A percentile compares a stretch with the other conserved stretches of the same genome.
These are phyloP conservation scores for Tadarida brasiliensis DNA, from an alignment of 2,797 vertebrate species.

Conservation along the genomic window DNA sequence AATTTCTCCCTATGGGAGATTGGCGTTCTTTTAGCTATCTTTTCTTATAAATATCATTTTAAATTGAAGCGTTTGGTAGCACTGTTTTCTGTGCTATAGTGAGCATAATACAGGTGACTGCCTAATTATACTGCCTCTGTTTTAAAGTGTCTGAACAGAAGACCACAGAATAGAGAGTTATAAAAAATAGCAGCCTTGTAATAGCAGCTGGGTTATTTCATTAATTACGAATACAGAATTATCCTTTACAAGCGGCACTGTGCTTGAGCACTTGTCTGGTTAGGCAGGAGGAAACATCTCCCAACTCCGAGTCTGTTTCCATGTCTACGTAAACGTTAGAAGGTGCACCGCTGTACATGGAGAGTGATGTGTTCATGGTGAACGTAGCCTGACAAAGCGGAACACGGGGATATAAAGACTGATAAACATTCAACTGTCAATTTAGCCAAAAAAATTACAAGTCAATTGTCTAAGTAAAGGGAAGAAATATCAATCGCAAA, in stretches of 20 bases:
- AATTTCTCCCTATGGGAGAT: neutral
- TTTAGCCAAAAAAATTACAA: neutral
- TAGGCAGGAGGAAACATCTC: neutral
- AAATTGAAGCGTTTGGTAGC: neutral
- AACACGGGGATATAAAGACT: neutral
- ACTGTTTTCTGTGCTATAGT: neutral
- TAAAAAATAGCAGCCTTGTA: conserved; percentile 55
- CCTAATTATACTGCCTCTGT: conserved; percentile 6
- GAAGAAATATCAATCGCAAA: neutral
- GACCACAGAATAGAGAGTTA: conserved; percentile 1
- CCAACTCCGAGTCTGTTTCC: neutral
- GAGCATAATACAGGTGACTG: conserved; percentile 27
- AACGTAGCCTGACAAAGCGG: neutral
- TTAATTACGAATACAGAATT: conserved; percentile 18
- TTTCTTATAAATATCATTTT: conserved; percentile 29
- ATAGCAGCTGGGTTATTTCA: neutral
- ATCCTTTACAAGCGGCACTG: neutral
- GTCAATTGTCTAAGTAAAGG: neutral
- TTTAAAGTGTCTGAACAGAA: neutral
- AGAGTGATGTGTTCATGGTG: neutral
- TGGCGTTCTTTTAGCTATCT: conserved; percentile 10
- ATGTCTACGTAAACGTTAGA: neutral
- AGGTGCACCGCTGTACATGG: neutral
- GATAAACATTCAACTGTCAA: neutral
- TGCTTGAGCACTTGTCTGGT: conserved; percentile 37